Evolutionary conservation across 2,113 vertebrate genomes (phyloP).

Genomic region (Grammomys surdaster): DNA sequence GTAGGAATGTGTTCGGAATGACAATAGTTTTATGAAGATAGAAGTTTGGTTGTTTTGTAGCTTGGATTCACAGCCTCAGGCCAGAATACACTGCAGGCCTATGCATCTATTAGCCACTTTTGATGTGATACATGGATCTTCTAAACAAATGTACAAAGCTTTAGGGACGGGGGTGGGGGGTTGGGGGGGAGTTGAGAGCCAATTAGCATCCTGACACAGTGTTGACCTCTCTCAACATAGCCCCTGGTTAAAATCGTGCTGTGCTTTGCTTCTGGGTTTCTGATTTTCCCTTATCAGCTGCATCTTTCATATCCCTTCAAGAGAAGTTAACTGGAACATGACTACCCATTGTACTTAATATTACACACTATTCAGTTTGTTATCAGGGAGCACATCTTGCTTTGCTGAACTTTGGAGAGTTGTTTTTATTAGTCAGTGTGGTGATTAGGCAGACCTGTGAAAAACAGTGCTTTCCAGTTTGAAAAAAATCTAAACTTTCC

Average conservation of each 20-base stretch:
- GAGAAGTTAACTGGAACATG: constrained; percentile 16
- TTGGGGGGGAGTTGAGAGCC: not conserved
- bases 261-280: not conserved
- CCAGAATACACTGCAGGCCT: not conserved
- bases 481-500: constrained; percentile 60
- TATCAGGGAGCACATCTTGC: constrained; percentile 58
- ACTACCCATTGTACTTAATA: constrained; percentile 32
- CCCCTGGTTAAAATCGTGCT: not conserved
- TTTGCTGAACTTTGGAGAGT: constrained; percentile 47
- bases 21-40: constrained; percentile 17
- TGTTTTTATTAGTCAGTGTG: constrained; percentile 58
- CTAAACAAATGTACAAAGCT: not conserved
- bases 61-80: not conserved
- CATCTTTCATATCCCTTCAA: constrained; percentile 44
- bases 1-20: not conserved
- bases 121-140: not conserved
- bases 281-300: constrained; percentile 41
- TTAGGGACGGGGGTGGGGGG: not conserved
- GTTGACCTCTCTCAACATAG: not conserved
- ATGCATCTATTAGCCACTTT: not conserved
- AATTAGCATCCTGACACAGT: not conserved
- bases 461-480: constrained; percentile 66
- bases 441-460: constrained; percentile 60
- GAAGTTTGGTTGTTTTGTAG: constrained; percentile 12
- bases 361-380: not conserved